phyloP scores from a whole-genome alignment of 2,888 invertebrate species.

The Malacosoma neustria region DNA sequence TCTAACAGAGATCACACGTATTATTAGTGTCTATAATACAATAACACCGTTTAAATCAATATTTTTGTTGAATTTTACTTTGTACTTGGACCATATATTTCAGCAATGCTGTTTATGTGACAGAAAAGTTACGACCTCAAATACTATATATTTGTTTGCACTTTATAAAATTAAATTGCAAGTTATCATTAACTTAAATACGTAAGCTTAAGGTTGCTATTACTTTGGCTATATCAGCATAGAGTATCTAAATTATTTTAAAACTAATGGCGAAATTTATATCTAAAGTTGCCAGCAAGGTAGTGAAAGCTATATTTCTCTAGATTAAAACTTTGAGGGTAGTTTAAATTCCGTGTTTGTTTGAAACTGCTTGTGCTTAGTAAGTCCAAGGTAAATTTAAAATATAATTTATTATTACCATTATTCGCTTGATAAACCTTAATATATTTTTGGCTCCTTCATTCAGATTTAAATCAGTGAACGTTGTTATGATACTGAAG shows the following conservation, averaged over 20 bases:
- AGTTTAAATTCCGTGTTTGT: no score
- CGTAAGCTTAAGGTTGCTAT: background rate
- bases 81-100: constrained; percentile 17
- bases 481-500: no score
- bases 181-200: constrained; percentile 19
- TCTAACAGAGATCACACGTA: no score
- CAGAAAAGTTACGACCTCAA: constrained; percentile 43
- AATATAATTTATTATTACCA: no score
- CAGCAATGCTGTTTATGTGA: constrained; percentile 41
- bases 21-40: no score
- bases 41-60: no score
- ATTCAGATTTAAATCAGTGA: no score
- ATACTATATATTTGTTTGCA: constrained; percentile 33
- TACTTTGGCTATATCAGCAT: background rate
- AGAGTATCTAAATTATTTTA: background rate
- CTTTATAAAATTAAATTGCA: constrained; percentile 25
- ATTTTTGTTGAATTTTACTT: background rate
- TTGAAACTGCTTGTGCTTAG: no score
- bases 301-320: background rate
- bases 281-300: background rate
- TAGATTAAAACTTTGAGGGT: background rate
- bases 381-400: no score
- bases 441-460: no score
- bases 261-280: background rate
- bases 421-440: no score